Conservation (phyloP, 2,888 invertebrate species). For the Cephus spinipes region DNA sequence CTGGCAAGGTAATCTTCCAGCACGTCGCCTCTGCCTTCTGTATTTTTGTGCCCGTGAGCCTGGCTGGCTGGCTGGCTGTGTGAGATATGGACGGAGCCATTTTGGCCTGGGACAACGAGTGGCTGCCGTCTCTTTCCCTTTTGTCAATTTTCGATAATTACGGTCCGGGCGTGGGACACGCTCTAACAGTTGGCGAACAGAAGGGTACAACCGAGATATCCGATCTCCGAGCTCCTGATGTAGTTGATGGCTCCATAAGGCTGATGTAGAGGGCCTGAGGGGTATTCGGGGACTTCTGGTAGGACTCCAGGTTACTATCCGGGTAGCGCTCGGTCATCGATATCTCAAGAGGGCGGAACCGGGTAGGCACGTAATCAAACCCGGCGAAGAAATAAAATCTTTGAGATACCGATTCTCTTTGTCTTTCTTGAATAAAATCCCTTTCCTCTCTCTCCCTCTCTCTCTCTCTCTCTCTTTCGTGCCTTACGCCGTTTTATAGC, state of each 20-base stretch:
- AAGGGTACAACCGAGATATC: neutral
- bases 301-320: too few species aligned
- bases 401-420: too few species aligned
- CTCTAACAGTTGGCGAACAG: neutral
- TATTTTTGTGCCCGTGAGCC: too few species aligned
- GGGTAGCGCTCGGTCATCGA: slow-evolving; percentile 27
- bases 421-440: slow-evolving; percentile 17
- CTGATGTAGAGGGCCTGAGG: neutral
- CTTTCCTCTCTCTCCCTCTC: slow-evolving; percentile 16
- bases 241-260: slow-evolving; percentile 18
- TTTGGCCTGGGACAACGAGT: too few species aligned
- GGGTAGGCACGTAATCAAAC: slow-evolving; percentile 32
- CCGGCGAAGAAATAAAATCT: slow-evolving; percentile 26
- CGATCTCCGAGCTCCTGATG: neutral
- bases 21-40: too few species aligned
- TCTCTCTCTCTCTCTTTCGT: neutral
- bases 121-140: neutral
- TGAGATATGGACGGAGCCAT: too few species aligned
- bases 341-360: slow-evolving; percentile 25
- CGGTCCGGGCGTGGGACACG: neutral
- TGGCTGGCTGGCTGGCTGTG: too few species aligned
- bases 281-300: too few species aligned
- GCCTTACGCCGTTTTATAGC: too few species aligned
- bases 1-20: neutral
- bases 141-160: slow-evolving; percentile 1